phyloP scores from a whole-genome alignment of 2,888 invertebrate genomes.

The Lobophora halterata region DNA sequence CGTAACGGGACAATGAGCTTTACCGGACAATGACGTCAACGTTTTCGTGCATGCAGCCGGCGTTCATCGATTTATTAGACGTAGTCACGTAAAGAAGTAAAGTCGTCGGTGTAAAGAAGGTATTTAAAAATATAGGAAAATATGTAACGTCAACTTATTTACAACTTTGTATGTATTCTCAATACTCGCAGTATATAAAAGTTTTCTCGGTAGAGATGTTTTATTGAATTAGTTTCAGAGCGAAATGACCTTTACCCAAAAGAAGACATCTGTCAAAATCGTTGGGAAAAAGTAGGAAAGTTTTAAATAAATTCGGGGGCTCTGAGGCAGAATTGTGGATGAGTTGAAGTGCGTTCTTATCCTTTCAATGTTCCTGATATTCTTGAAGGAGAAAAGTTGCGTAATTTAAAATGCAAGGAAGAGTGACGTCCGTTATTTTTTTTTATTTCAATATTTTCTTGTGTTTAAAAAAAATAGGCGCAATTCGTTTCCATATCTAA shows the following conservation, averaged over 20 bases:
- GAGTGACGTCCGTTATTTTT: too few relatives aligned
- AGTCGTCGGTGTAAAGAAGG: neutral
- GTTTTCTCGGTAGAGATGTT: conserved; percentile 17
- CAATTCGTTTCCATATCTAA: too few relatives aligned
- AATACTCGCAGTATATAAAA: conserved; percentile 23
- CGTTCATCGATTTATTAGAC: too few relatives aligned
- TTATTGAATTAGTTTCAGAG: conserved; percentile 44
- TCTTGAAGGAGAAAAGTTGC: conserved; percentile 18
- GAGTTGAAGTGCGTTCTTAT: conserved; percentile 20
- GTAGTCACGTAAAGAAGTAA: too few relatives aligned
- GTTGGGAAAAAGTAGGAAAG: conserved; percentile 36
- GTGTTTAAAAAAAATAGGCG: too few relatives aligned
- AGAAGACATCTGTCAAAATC: conserved; percentile 46
- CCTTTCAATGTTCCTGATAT: conserved; percentile 22
- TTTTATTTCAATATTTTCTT: too few relatives aligned
- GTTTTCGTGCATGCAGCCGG: too few relatives aligned
- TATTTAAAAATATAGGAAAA: neutral
- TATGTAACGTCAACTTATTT: neutral
- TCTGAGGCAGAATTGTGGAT: conserved; percentile 31
- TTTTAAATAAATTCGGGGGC: conserved; percentile 37
- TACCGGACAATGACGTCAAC: too few relatives aligned
- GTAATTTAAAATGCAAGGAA: conserved; percentile 21
- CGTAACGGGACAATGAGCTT: too few relatives aligned
- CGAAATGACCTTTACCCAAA: conserved; percentile 37
- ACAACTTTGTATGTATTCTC: conserved; percentile 1